Percentiles rank a stretch among this genome's conserved stretches.
Conservation (phyloP, 1,140 invertebrate species). For the Cotesia chilonis region DNA sequence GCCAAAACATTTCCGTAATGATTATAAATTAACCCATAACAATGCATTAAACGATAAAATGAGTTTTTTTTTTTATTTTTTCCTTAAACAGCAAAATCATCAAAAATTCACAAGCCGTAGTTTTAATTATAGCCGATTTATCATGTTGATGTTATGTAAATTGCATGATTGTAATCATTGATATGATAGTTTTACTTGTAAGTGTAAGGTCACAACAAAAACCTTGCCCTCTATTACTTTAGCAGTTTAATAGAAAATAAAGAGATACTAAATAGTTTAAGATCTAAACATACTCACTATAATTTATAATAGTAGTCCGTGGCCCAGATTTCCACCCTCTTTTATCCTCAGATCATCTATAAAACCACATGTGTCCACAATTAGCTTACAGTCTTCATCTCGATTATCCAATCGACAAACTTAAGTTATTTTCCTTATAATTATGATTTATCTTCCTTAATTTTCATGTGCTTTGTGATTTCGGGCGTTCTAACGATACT, state of each 20-base stretch:
- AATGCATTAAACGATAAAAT: too few species aligned
- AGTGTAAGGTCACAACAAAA: conserved; percentile 45
- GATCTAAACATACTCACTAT: conserved; percentile 39
- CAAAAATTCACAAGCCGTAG: too few species aligned
- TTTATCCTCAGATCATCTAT: conserved; percentile 45
- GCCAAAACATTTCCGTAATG: too few species aligned
- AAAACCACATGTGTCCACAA: conserved; percentile 49
- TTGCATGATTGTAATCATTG: background rate
- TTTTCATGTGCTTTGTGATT: conserved; percentile 50
- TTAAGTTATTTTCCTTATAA: conserved; percentile 10
- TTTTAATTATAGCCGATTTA: too few species aligned
- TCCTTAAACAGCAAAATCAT: too few species aligned
- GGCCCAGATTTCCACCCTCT: conserved; percentile 60
- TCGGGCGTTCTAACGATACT: conserved; percentile 50
- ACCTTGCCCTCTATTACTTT: conserved; percentile 59
- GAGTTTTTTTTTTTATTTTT: too few species aligned
- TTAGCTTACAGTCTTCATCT: conserved; percentile 45
- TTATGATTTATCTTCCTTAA: conserved; percentile 25
- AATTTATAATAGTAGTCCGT: conserved; percentile 55
- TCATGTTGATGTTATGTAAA: background rate
- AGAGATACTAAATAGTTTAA: conserved; percentile 44
- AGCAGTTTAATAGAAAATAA: conserved; percentile 23
- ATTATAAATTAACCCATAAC: too few species aligned
- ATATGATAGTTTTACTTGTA: background rate
- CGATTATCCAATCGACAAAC: conserved; percentile 27